These are phyloP conservation scores for Picus viridis DNA, from an alignment of 2,797 vertebrate species.

Conservation along the genomic window DNA sequence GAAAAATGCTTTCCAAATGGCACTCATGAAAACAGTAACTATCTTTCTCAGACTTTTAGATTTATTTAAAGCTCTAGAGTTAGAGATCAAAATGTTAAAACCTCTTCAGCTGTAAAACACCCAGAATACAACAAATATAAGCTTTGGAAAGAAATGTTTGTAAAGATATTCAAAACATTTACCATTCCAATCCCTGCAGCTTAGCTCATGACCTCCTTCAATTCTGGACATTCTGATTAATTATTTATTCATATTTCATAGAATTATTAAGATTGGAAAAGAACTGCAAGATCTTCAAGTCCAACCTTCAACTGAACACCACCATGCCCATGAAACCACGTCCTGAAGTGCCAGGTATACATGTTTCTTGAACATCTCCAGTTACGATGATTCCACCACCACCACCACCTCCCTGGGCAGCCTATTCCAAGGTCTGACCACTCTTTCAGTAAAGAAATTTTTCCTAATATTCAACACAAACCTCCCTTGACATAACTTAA, in stretches of 20 bases:
- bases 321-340: too few species aligned
- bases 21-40: not conserved
- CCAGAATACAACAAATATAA: not conserved
- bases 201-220: not conserved
- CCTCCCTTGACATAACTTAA: too few species aligned
- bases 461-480: too few species aligned
- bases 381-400: too few species aligned
- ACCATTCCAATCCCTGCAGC: not conserved
- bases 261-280: too few species aligned
- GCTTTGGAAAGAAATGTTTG: not conserved
- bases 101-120: not conserved
- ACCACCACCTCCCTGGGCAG: too few species aligned
- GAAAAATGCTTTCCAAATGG: not conserved
- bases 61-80: slow-evolving; percentile 7
- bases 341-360: too few species aligned
- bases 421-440: too few species aligned
- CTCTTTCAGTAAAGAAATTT: too few species aligned
- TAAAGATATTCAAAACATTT: slow-evolving; percentile 4
- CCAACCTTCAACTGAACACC: too few species aligned
- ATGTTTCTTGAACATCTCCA: too few species aligned
- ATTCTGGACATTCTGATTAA: not conserved
- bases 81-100: not conserved
- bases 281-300: too few species aligned
- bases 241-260: not conserved
- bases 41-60: not conserved